Evolutionary conservation across 2,888 invertebrate genomes (phyloP), one percentile per base, ranked within the genome.

Genomic region (Tricholauxania praeusta): DNA sequence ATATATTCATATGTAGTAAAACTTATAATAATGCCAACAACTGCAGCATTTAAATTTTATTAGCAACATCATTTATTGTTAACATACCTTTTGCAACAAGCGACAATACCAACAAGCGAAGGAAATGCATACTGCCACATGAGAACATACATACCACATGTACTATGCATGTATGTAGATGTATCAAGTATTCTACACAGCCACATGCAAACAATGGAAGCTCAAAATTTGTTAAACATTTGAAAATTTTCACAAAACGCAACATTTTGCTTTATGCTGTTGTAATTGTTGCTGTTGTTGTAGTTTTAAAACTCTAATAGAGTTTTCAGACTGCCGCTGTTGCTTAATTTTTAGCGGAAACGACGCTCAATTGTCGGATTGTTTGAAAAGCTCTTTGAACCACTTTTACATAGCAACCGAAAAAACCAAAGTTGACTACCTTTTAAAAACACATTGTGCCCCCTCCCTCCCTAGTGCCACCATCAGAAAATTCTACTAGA

Each of bases 341-440:
- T 51, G 64, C 79, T 81, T 82, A 78, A 82, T 82, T 82, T 80
- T 70, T 57, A 65, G 70, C 80, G 80, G 81, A 81, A 81, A 80
- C 80, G 78, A 75, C 82, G 81, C 81, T 81, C 81, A 81, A 82
- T 82, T 81, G 81, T 82, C 80, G 76, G 80, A 80, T 78, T 72
- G 72, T 64, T 64, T 64, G 28, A 64, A 64, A 64, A 64, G 15
- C 64, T 19, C 64, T 64, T 63, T 64, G 64, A 64, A 28, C 51
- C 64, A 28, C 49, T 64, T 64, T 64, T 51, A 49, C 64, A 22
- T 64, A 14, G 64, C 64, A 64, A 51, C 49, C 51, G 49, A 64
- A 39, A 39, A 64, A 19, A 51, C n/a, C 19, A 22, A 12, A 39
- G 39, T 39, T 39, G 39, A 39, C 39, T 39, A 39, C 39, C 39